These are phyloP conservation scores for Pristionchus fissidentatus DNA, from an alignment of 2,888 invertebrate species.

Conservation along the genomic window DNA sequence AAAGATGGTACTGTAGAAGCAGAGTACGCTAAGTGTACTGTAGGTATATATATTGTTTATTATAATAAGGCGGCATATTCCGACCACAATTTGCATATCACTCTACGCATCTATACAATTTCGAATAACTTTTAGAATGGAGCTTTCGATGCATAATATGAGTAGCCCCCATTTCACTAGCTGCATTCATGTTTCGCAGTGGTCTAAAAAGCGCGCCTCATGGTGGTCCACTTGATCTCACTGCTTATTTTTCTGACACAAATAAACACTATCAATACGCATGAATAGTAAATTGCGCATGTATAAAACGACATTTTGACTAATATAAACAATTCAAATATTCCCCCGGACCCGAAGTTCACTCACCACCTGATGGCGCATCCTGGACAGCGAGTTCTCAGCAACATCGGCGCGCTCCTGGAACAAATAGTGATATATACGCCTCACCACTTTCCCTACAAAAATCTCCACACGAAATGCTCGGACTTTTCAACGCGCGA, in stretches of 20 bases:
- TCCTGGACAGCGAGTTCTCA: constrained; percentile 77
- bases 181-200: too few relatives aligned
- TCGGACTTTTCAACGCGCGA: background rate
- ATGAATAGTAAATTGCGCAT: background rate
- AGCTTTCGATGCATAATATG: background rate
- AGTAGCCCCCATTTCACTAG: background rate
- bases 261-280: too few relatives aligned
- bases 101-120: too few relatives aligned
- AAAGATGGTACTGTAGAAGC: too few relatives aligned
- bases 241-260: too few relatives aligned
- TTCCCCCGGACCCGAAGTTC: background rate
- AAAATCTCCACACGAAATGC: background rate
- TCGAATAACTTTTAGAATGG: too few relatives aligned
- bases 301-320: background rate
- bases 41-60: too few relatives aligned
- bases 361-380: constrained; percentile 69
- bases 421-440: background rate
- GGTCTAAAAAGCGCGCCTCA: too few relatives aligned
- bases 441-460: background rate
- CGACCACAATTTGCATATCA: too few relatives aligned
- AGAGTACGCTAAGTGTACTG: too few relatives aligned
- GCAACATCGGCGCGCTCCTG: constrained; percentile 78
- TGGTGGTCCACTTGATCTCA: too few relatives aligned
- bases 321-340: background rate
- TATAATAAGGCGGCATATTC: too few relatives aligned